A percentile compares a stretch with the other conserved stretches of the same genome.
Evolutionary conservation across 2,888 invertebrate genomes (phyloP).

Genomic region (Drosophila sordidapex): DNA sequence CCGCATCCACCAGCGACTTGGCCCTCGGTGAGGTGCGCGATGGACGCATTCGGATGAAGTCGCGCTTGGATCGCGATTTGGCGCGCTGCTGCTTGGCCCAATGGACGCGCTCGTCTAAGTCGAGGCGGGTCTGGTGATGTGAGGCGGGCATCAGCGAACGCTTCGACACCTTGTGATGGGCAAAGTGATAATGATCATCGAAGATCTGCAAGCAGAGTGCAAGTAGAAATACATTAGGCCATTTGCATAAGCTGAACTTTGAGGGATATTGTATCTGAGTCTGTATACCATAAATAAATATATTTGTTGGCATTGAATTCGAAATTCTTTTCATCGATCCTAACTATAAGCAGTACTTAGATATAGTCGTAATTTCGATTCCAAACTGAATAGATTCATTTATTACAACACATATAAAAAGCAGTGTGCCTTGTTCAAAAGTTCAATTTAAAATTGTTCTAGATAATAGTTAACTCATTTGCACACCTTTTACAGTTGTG

Average conservation of each 20-base stretch:
- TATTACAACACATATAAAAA: not conserved
- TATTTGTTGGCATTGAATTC: not conserved
- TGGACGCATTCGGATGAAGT: constrained; percentile 87
- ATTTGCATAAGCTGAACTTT: not conserved
- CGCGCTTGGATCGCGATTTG: constrained; percentile 92
- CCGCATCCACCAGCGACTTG: constrained; percentile 76
- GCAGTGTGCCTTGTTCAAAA: not conserved
- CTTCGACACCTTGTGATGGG: constrained; percentile 91
- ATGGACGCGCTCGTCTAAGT: constrained; percentile 90
- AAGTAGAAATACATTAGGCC: not conserved
- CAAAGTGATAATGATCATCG: constrained; percentile 93
- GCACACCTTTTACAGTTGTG: not conserved
- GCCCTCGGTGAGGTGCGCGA: constrained; percentile 80
- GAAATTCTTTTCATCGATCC: not conserved
- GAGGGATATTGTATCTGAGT: not conserved
- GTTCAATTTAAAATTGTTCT: not conserved
- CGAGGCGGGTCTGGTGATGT: constrained; percentile 89
- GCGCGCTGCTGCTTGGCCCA: constrained; percentile 94
- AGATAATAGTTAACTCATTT: not conserved
- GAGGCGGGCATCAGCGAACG: constrained; percentile 90
- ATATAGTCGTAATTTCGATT: not conserved
- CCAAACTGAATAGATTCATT: not conserved
- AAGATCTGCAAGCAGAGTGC: constrained; percentile 90
- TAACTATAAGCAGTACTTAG: not conserved
- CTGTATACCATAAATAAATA: not conserved